phyloP scores from a whole-genome alignment of 2,797 vertebrate species.

The Myotis pilosus region DNA sequence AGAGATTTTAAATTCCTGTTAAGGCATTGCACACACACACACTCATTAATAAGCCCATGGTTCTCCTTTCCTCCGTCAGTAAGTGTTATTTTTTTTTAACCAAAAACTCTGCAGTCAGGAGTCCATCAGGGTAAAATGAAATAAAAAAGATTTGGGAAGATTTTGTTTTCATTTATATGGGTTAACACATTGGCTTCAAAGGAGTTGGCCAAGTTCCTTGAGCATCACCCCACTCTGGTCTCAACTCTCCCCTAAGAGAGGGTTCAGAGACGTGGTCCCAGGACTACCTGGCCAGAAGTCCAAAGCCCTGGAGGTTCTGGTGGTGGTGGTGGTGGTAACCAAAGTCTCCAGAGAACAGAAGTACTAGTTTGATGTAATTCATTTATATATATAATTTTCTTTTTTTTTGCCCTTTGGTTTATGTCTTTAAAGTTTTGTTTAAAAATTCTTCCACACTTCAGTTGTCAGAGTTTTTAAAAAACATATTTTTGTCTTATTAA shows the following conservation, averaged over 20 bases:
- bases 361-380: slow-evolving; percentile 1
- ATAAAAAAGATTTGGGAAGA: not conserved
- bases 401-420: not conserved
- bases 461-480: not conserved
- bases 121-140: slow-evolving; percentile 50
- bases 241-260: slow-evolving; percentile 56
- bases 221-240: not conserved
- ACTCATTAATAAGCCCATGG: slow-evolving; percentile 52
- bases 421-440: not conserved
- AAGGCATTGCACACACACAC: slow-evolving; percentile 36
- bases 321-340: slow-evolving; percentile 46
- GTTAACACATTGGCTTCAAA: slow-evolving; percentile 64
- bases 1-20: slow-evolving; percentile 32
- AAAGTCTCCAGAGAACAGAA: slow-evolving; percentile 82
- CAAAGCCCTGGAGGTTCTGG: slow-evolving; percentile 53
- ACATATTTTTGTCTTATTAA: not conserved
- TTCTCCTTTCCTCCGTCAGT: not conserved
- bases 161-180: slow-evolving; percentile 28
- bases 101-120: slow-evolving; percentile 36
- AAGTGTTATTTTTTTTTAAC: not conserved
- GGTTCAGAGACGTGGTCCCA: slow-evolving; percentile 83
- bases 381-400: not conserved
- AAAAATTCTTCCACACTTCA: not conserved
- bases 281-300: slow-evolving; percentile 70
- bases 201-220: slow-evolving; percentile 40